These are phyloP conservation scores for Folsomia candida DNA, from an alignment of 2,888 invertebrate species.

Conservation along the genomic window DNA sequence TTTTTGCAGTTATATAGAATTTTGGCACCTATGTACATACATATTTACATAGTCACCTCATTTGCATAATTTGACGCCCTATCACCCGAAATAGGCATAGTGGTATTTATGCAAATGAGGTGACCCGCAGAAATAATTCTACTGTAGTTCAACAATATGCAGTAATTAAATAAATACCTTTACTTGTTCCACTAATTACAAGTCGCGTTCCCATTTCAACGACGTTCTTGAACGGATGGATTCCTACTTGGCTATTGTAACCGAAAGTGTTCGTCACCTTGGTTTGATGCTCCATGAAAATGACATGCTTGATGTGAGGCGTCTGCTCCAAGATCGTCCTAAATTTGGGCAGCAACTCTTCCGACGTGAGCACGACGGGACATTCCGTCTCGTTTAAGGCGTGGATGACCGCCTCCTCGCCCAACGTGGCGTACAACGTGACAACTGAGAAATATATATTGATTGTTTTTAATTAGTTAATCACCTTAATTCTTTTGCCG, in stretches of 20 bases:
- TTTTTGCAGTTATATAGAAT: no score
- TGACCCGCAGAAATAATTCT: no score
- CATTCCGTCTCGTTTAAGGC: conserved; percentile 97
- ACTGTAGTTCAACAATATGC: no score
- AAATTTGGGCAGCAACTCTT: conserved; percentile 88
- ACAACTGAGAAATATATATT: no score
- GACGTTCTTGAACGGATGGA: conserved; percentile 73
- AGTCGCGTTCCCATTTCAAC: conserved; percentile 59
- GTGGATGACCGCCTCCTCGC: conserved; percentile 93
- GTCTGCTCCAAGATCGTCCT: conserved; percentile 70
- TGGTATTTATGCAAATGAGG: no score
- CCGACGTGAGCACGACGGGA: conserved; percentile 85
- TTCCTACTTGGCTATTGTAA: conserved; percentile 68
- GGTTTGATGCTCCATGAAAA: conserved; percentile 86
- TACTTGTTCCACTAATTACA: conserved; percentile 45
- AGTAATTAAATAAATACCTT: no score
- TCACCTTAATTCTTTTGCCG: no score
- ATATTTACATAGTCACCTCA: no score
- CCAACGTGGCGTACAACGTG: no score
- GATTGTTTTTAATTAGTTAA: no score
- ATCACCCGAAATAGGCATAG: no score
- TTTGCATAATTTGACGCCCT: not conserved
- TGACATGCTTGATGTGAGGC: conserved; percentile 72
- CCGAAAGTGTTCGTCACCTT: conserved; percentile 68
- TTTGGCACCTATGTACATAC: no score